Base-by-base conservation (phyloP, 2,888 invertebrate species). In the Hirtodrosophila cameraria region DNA sequence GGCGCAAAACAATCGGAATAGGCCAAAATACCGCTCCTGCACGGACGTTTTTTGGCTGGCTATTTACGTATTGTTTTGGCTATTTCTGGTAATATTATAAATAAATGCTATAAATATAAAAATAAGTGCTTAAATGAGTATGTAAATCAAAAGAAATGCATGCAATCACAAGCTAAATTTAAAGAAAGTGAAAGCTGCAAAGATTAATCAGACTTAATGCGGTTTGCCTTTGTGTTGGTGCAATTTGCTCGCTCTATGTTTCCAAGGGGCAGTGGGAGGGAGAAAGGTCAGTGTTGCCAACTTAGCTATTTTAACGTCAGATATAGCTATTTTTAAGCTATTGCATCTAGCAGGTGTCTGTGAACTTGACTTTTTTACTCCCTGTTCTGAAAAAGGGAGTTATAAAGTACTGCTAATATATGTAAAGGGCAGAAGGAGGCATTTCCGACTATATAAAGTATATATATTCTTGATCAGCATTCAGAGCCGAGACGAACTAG, bases 31-130 rank as follows among this genome's bases (percentile, higher is more conserved):
- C 90, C 93, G 96, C 89, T 94, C 94, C 46, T 97, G 97, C 88
- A 97, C 97, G 2, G 97, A 97, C 91, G 93, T 96, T 7, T 92
- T 95, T 74, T 97, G 96, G 96, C 93, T 97, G 33, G 92, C 94
- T 87, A 91, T 96, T 86, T 97, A 95, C 88, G 93, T 96, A 73
- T 88, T 94, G 50, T 96, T 97, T 91, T 96, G 96, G 95, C 94
- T 95, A 88, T 91, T 96, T 74, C 94, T 97, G 96, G 97, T 97
- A 92, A 38, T 64, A 45, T 42, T 3, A 4, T 11, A 11, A 53
- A 16, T 30, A 25, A 50, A 18, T 28, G 15, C 42, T n/a, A 9
- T 46, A 31, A 49, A 13, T 43, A 12, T 30, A 39, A 11, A 6
- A 9, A 30, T 27, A 9, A 3, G 25, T 23, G 1, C 11, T 7